phyloP scores from a whole-genome alignment of 2,888 invertebrate species.

The Gari tellinella region DNA sequence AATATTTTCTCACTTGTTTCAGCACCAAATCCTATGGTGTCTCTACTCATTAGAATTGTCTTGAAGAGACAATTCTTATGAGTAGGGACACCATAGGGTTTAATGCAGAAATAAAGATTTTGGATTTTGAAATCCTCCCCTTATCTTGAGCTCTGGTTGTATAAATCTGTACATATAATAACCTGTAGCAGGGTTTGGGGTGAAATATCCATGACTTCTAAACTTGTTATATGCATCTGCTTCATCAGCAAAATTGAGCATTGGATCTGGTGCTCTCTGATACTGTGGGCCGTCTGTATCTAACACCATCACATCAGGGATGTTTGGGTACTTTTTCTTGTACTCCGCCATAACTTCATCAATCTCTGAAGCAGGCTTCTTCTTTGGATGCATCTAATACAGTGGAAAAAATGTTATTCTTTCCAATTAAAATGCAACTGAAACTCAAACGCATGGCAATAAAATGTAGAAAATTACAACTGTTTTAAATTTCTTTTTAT shows the following conservation, averaged over 20 bases:
- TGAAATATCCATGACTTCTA: constrained; percentile 81
- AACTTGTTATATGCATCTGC: constrained; percentile 81
- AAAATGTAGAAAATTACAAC: too few species aligned
- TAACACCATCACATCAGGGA: constrained; percentile 63
- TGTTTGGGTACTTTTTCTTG: constrained; percentile 77
- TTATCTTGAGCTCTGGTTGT: too few species aligned
- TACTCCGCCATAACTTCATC: constrained; percentile 67
- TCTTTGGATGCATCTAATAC: constrained; percentile 33
- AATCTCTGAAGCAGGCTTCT: constrained; percentile 41
- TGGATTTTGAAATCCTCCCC: too few species aligned
- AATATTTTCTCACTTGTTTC: too few species aligned
- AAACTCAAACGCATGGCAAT: too few species aligned
- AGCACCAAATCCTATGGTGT: too few species aligned
- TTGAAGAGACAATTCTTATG: too few species aligned
- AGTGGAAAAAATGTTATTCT: background rate
- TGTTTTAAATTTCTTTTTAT: too few species aligned
- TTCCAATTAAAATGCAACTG: background rate
- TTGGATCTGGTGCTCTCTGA: constrained; percentile 66
- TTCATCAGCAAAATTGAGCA: constrained; percentile 79
- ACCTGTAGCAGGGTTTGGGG: constrained; percentile 74
- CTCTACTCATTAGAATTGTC: too few species aligned
- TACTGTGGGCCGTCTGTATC: constrained; percentile 24
- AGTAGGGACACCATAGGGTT: too few species aligned
- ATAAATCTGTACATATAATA: background rate
- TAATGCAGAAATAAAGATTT: too few species aligned